These are phyloP conservation scores for Laupala kohalensis DNA, from an alignment of 1,140 invertebrate species.

Conservation along the genomic window DNA sequence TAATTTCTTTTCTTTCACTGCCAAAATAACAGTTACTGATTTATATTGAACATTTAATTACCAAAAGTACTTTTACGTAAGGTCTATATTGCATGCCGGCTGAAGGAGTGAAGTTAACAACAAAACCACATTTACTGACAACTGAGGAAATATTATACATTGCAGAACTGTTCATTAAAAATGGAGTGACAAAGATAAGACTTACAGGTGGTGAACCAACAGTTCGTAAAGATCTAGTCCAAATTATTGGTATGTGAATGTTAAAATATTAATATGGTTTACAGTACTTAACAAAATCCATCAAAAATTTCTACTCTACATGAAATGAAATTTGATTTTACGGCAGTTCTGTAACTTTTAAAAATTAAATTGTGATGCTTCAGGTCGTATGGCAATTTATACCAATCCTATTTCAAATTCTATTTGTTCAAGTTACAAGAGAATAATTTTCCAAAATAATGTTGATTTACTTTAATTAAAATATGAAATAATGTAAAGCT, in stretches of 20 bases:
- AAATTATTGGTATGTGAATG: constrained; percentile 56
- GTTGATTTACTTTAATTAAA: too few species aligned
- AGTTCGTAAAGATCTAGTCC: constrained; percentile 69
- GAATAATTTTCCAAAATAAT: too few species aligned
- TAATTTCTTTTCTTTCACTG: constrained; percentile 11
- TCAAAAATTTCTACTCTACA: too few species aligned
- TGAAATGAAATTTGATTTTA: too few species aligned
- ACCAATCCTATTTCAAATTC: too few species aligned
- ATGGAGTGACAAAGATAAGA: constrained; percentile 85
- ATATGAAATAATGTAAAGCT: too few species aligned
- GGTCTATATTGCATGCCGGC: constrained; percentile 94
- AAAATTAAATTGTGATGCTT: too few species aligned
- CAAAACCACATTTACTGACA: constrained; percentile 60
- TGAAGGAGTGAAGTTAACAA: constrained; percentile 75
- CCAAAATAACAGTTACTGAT: constrained; percentile 6
- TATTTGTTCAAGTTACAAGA: too few species aligned
- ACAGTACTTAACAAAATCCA: too few species aligned
- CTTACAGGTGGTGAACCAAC: constrained; percentile 96
- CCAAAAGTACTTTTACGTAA: constrained; percentile 26
- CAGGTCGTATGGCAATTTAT: too few species aligned
- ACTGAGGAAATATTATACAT: constrained; percentile 71
- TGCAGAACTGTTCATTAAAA: constrained; percentile 68
- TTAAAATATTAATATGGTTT: not conserved
- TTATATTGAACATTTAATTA: not conserved
- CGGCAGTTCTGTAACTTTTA: too few species aligned